Base-by-base conservation (phyloP, 2,888 invertebrate species). In the Agrilus mali region DNA sequence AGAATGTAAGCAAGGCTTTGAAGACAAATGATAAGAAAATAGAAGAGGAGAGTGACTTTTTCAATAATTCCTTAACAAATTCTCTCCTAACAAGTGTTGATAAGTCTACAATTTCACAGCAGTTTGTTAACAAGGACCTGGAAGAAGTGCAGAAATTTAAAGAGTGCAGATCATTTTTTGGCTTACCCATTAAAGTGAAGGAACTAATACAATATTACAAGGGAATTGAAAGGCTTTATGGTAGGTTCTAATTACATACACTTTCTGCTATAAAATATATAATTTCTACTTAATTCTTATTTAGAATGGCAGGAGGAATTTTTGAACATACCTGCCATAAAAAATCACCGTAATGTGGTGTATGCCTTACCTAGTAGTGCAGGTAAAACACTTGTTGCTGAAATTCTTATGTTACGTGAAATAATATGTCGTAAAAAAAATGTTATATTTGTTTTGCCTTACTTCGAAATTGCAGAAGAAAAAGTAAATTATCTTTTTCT, bases 331-430 rank as follows among this genome's bases (percentile, higher is more conserved):
- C 73, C 78, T n/a, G 83, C 87, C 3, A 72, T 93, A 17, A 68
- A 72, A 45, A 65, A 77, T 10, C 75, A 82, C 34, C 73, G 72
- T 50, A 97, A 97, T 69, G 72, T 96, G 36, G 82, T 97, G 47
- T 92, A 95, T 60, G 88, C 92, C 0, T 65, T 96, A 35, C 96
- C 97, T 0, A 97, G 96, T 0, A 94, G 95, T 60, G 96, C 96
- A 1, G 97, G 96, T 1, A 97, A 97, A 71, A 97, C 97, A 1
- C 69, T 97, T 20, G 94, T 97, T 10, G 95, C 97, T 0, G 97
- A 97, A 68, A 85, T 97, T 46, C 70, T 97, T 38, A 92, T 97
- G 74, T 67, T 96, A 14, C 72, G 82, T 35, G 90, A 95, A 69
- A 68, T 96, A 6, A 65, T 95, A 8, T 82, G 85, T 50, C 73